These are phyloP conservation scores for Phataginus tricuspis DNA, from an alignment of 2,797 vertebrate species.

Conservation along the genomic window DNA sequence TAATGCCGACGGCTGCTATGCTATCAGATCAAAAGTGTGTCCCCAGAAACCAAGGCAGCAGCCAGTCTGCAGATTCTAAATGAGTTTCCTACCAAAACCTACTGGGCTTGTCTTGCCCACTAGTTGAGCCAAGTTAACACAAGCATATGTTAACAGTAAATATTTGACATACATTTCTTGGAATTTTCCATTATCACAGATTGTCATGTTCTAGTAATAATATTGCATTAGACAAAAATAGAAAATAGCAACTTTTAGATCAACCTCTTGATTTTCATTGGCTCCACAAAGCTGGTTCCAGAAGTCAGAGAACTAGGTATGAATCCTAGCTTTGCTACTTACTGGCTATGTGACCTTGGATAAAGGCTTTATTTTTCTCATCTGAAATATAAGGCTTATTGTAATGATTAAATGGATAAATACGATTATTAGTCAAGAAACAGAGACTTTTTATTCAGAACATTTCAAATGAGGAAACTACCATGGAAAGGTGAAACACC, in stretches of 20 bases:
- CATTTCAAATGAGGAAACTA: not conserved
- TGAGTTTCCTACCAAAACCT: not conserved
- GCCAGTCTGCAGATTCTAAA: not conserved
- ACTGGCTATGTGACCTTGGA: not conserved
- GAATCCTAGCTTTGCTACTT: not conserved
- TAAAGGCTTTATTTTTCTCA: not conserved
- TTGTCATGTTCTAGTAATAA: constrained; percentile 33
- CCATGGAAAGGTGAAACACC: not conserved
- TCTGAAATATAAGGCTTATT: not conserved
- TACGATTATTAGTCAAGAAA: not conserved
- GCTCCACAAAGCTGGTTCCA: not conserved
- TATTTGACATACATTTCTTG: constrained; percentile 4
- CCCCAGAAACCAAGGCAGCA: not conserved
- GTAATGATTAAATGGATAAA: not conserved
- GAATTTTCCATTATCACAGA: constrained; percentile 4
- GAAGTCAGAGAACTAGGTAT: not conserved
- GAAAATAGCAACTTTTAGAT: constrained; percentile 3
- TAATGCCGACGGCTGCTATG: not conserved
- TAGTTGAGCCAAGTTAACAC: not conserved
- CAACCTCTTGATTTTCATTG: not conserved
- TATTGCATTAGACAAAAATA: not conserved
- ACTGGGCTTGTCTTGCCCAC: not conserved
- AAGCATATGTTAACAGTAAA: constrained; percentile 20
- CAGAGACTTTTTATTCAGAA: not conserved
- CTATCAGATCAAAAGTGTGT: not conserved